These are phyloP conservation scores for Glandiceps talaboti DNA, from an alignment of 53 echinoderm and acorn worm species.

Conservation along the genomic window DNA sequence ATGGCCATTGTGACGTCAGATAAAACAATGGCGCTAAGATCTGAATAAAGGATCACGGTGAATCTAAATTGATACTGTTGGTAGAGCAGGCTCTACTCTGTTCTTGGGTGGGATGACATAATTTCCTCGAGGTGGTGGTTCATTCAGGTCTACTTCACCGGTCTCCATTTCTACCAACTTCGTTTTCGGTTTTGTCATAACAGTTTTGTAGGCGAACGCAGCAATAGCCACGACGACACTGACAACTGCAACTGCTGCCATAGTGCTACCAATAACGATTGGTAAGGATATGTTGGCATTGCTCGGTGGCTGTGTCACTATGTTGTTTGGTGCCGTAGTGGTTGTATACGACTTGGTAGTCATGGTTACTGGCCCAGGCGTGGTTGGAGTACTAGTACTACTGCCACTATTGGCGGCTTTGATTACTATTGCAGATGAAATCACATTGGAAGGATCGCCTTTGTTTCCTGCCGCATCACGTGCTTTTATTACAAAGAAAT, in stretches of 20 bases:
- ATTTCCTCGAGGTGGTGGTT: background rate
- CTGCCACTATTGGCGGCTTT: too few relatives aligned
- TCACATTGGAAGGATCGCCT: conserved; percentile 15
- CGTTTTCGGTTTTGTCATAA: background rate
- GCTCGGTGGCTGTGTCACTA: background rate
- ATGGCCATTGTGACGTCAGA: too few relatives aligned
- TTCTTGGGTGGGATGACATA: background rate
- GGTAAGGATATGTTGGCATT: background rate
- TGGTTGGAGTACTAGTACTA: background rate
- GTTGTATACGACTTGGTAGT: background rate
- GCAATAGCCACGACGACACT: background rate
- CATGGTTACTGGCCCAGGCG: background rate
- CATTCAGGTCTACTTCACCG: background rate
- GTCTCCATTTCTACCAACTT: background rate
- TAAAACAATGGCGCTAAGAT: too few relatives aligned
- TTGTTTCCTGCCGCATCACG: conserved; percentile 20
- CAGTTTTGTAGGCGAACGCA: background rate
- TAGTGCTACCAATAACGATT: background rate
- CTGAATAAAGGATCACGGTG: too few relatives aligned
- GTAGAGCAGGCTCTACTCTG: background rate
- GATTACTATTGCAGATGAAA: conserved; percentile 4
- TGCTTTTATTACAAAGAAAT: conserved; percentile 19
- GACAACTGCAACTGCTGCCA: background rate
- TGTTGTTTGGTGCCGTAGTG: background rate
- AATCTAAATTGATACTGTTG: too few relatives aligned